A percentile compares a stretch with the other conserved stretches of the same genome.
These are phyloP conservation scores for Tragelaphus buxtoni DNA, from an alignment of 2,113 vertebrate species.

Conservation along the genomic window DNA sequence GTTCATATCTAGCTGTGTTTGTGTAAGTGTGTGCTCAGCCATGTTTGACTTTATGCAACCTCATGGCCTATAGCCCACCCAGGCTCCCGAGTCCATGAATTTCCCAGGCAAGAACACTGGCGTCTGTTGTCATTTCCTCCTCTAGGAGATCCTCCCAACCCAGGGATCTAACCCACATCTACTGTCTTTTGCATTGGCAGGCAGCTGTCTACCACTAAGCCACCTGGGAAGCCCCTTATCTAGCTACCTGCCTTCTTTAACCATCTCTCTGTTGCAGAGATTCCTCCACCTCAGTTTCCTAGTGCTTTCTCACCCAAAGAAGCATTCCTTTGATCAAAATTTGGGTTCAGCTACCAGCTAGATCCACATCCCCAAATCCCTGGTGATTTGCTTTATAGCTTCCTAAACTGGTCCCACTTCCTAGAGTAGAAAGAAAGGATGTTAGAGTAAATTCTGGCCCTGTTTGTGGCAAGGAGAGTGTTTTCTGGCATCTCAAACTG, in stretches of 20 bases:
- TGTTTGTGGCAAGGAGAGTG: background rate
- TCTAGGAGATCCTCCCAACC: background rate
- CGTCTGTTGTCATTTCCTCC: background rate
- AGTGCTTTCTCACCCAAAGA: background rate
- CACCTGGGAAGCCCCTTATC: background rate
- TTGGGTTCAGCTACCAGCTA: background rate
- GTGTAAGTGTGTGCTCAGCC: background rate
- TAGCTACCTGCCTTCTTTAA: background rate
- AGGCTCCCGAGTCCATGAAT: background rate
- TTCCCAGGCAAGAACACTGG: background rate
- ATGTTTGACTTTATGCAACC: background rate
- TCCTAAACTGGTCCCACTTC: background rate
- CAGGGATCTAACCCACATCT: background rate
- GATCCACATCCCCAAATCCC: background rate
- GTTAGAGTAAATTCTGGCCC: background rate
- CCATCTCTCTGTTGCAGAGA: background rate
- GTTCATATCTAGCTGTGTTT: background rate
- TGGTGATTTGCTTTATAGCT: background rate
- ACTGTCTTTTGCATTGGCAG: background rate
- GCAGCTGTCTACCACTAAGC: background rate
- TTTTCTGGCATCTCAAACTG: background rate
- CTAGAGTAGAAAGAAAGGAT: background rate
- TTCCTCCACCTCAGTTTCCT: background rate
- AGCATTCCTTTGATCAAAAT: slow-evolving; percentile 40
- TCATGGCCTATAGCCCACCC: background rate